Base-by-base conservation (phyloP, 2,888 invertebrate species). In the Lithophane ornitopus region DNA sequence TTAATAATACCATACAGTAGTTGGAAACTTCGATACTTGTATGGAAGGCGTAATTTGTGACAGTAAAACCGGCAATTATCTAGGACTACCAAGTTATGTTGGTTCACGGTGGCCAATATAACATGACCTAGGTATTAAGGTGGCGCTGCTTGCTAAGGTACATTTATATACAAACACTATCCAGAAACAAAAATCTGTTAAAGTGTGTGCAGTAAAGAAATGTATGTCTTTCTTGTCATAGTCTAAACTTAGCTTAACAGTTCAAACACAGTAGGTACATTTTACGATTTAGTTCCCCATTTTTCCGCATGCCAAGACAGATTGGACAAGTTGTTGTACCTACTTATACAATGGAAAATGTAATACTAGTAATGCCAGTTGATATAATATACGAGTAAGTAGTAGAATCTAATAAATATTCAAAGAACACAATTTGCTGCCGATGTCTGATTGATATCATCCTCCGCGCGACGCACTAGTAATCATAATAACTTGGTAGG, bases 361-460 rank as follows among this genome's bases (percentile, higher is more conserved):
- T 56, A 26, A 49, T 70, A 59, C 65, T 61, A 49, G 78, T 52
- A n/a, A 28, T 14, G 7, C 26, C 22, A 78, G 41, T 78, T 52
- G 19, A 56, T 41, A 44, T 59, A 78, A 44, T n/a, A 54, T 22
- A 14, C 34, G 0, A 41, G 19, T 72, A 56, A 46, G n/a, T 59
- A 44, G 16, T 69, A 73, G 26, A 65, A 66, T 74, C 69, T 78
- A 62, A 81, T 85, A 81, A 89, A 90, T 92, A 92, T 92, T 90
- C 90, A 88, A 84, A 84, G 82, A 85, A 81, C 84, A 88, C 89
- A 85, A 69, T 78, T 83, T 85, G 88, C 88, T 84, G 80, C 87
- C 88, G 83, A 89, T 91, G 89, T 88, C 87, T 93, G 93, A 93
- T 92, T 91, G 93, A 93, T 93, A 89, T 89, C 92, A 91, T 93